Percentiles rank a stretch among this genome's conserved stretches.
These are phyloP conservation scores for Meiosimyza decipiens DNA, from an alignment of 2,888 invertebrate genomes.

Conservation along the genomic window DNA sequence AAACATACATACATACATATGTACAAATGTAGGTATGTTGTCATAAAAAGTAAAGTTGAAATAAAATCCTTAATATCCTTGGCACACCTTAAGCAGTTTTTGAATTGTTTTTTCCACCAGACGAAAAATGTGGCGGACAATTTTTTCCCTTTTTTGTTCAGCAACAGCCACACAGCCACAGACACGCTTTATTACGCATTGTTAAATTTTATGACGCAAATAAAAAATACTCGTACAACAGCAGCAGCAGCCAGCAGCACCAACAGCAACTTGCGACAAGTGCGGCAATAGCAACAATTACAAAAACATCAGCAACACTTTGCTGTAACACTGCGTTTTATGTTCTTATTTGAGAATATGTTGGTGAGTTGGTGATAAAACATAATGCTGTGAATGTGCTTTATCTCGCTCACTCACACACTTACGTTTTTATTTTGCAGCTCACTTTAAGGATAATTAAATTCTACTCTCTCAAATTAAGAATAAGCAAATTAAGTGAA, in stretches of 20 bases:
- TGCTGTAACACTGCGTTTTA: not conserved
- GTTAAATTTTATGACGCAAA: constrained; percentile 22
- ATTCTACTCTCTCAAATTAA: not conserved
- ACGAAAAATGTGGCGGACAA: not conserved
- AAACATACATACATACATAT: not conserved
- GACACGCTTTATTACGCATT: constrained; percentile 19
- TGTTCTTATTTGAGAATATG: not conserved
- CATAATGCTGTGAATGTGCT: constrained; percentile 11
- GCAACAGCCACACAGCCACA: not conserved
- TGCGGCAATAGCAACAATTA: constrained; percentile 8
- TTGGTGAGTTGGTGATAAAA: constrained; percentile 1
- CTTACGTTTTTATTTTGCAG: not conserved
- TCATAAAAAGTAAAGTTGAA: no score
- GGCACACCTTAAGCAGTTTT: constrained; percentile 10
- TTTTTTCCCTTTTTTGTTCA: no score
- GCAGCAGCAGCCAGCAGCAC: not conserved
- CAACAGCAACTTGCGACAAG: not conserved
- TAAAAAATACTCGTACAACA: constrained; percentile 15
- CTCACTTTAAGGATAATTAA: constrained; percentile 17
- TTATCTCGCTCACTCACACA: constrained; percentile 11
- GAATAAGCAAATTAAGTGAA: constrained; percentile 8
- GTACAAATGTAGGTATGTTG: not conserved
- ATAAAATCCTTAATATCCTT: not conserved
- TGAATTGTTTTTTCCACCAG: not conserved
- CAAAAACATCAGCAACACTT: constrained; percentile 11